These are phyloP conservation scores for Oegoconia quadripuncta DNA, from an alignment of 2,888 invertebrate species.

Conservation along the genomic window DNA sequence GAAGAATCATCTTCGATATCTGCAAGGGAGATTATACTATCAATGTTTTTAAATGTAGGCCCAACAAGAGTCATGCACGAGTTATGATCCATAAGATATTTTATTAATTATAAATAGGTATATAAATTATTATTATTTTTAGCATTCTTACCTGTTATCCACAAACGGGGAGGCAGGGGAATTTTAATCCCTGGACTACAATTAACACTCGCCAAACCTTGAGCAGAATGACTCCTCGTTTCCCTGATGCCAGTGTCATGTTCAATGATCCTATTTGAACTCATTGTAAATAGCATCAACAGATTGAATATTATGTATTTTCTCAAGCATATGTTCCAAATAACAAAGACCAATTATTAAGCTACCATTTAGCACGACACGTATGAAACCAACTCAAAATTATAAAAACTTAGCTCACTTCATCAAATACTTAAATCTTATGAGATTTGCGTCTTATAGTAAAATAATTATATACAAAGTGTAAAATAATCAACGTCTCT, in stretches of 20 bases:
- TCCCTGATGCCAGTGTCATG: constrained; percentile 32
- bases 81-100: neutral
- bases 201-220: constrained; percentile 56
- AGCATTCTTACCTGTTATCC: constrained; percentile 62
- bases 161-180: constrained; percentile 72
- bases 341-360: constrained; percentile 51
- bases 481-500: constrained; percentile 60
- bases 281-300: constrained; percentile 46
- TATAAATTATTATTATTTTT: neutral
- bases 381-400: constrained; percentile 34
- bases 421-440: constrained; percentile 56
- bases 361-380: constrained; percentile 35
- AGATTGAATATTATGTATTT: constrained; percentile 49
- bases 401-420: constrained; percentile 33
- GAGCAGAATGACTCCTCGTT: constrained; percentile 64
- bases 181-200: constrained; percentile 66
- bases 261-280: constrained; percentile 42
- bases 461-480: constrained; percentile 65
- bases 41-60: too few relatives aligned
- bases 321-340: constrained; percentile 54
- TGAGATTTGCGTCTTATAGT: constrained; percentile 65
- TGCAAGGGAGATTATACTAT: too few relatives aligned
- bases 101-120: neutral
- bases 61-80: too few relatives aligned
- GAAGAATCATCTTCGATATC: constrained; percentile 70